A percentile compares a stretch with the other conserved stretches of the same genome.
phyloP scores from a whole-genome alignment of 2,797 vertebrate species.

The Phrynocephalus forsythii region DNA sequence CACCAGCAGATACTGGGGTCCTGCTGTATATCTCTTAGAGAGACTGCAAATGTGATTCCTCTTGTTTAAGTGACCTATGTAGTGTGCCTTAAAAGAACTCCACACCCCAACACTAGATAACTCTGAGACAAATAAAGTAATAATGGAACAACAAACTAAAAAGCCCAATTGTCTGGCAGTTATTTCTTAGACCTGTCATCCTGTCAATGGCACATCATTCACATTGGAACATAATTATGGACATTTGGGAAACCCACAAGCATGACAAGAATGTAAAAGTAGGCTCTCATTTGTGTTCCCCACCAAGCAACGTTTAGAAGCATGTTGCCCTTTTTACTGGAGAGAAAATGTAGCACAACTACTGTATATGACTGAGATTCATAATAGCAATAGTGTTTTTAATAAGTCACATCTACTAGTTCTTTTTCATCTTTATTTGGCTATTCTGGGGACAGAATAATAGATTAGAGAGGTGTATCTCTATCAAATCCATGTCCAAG shows the following conservation, averaged over 20 bases:
- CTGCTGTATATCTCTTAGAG: neutral
- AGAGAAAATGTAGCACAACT: neutral
- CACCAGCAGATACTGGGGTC: too few relatives aligned
- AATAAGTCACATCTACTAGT: too few relatives aligned
- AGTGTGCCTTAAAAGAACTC: neutral
- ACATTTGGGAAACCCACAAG: neutral
- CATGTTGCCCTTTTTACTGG: neutral
- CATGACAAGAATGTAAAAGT: neutral
- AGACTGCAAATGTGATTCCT: neutral
- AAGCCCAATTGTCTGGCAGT: constrained; percentile 6
- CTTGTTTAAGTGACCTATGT: neutral
- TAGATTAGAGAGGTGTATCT: too few relatives aligned
- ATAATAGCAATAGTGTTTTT: too few relatives aligned
- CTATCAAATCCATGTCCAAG: too few relatives aligned
- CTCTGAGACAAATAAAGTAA: neutral
- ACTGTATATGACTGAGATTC: too few relatives aligned
- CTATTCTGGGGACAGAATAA: too few relatives aligned
- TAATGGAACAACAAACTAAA: constrained; percentile 8
- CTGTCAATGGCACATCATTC: neutral
- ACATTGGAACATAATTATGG: neutral
- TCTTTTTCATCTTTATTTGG: too few relatives aligned
- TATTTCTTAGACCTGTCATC: constrained; percentile 19
- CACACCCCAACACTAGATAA: neutral
- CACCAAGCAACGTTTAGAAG: neutral
- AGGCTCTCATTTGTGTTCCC: neutral